Evolutionary conservation across 2,797 vertebrate species (phyloP).

Genomic region (Oreonectes daqikongensis): DNA sequence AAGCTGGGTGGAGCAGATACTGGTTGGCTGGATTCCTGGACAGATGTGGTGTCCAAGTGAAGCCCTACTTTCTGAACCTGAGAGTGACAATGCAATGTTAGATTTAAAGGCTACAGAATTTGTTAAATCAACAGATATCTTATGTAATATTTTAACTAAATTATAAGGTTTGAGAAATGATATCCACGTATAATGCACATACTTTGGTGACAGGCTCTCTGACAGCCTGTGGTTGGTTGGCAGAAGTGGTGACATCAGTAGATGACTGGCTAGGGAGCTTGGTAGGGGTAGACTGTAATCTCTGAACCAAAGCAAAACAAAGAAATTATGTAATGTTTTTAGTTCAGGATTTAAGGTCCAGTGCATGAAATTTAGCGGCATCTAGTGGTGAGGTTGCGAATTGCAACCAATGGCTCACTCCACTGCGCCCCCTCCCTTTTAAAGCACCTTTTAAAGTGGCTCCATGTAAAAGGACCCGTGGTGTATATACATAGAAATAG

Average conservation of each 20-base stretch:
- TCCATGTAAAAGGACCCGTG: no score
- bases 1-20: constrained; percentile 73
- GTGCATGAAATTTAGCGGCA: no score
- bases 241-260: constrained; percentile 57
- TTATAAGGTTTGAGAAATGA: background rate
- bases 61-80: constrained; percentile 71
- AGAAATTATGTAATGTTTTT: no score
- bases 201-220: constrained; percentile 80
- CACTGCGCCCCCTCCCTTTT: no score
- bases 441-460: no score
- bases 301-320: constrained; percentile 66
- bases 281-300: constrained; percentile 77
- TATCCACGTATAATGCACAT: constrained; percentile 26
- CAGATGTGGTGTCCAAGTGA: constrained; percentile 68
- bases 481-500: no score
- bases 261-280: constrained; percentile 74
- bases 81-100: background rate
- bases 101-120: background rate
- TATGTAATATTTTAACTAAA: background rate
- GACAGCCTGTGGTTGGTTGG: constrained; percentile 72
- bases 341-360: no score
- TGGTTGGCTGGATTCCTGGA: constrained; percentile 59
- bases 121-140: background rate
- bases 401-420: no score
- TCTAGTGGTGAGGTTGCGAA: no score